Evolutionary conservation across 2,113 vertebrate species (phyloP), one percentile per base, ranked within the genome.

Genomic region (Istiophorus platypterus): DNA sequence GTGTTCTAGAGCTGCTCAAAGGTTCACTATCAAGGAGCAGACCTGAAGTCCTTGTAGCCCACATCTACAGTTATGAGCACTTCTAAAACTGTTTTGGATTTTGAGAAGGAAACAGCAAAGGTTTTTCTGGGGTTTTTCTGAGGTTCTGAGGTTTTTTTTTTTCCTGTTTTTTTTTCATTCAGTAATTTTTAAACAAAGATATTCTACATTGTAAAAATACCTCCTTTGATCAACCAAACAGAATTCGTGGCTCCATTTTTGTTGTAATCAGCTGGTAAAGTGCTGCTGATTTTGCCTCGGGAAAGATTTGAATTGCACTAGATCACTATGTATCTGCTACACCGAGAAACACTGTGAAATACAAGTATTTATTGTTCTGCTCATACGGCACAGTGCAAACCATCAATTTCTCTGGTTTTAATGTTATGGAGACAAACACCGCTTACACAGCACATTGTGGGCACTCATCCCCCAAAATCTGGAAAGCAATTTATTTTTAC

Each of bases 11-110:
- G 74, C 75, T 77, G 67, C 39, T 65, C 37, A 78, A 75, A 77
- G 49, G 29, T 62, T 79, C 5, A n/a, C 78, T 34, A 70, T 49
- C 88, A 74, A 81, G 81, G 73, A 72, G 51, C 61, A 78, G 62
- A 77, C 56, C 59, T 59, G 22, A 59, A 77, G 74, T 49, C 29
- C 22, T 75, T 49, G 29, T 68, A 41, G 76, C 47, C 47, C 22
- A 63, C 24, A 14, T 52, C 47, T 69, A 49, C 41, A 39, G 45
- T 41, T 59, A 47, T 34, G 6, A 34, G 31, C 31, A 68, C 62
- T 59, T 59, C 52, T 83, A 24, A 72, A 79, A 79, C 47, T 1
- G 10, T 57, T 74, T 80, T 17, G 56, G 29, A 42, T 76, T 34
- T 47, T 11, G 49, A 20, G 58, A 59, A 52, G 34, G 81, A 69